These are phyloP conservation scores for Lithosia quadra DNA, from an alignment of 2,888 invertebrate genomes.

Conservation along the genomic window DNA sequence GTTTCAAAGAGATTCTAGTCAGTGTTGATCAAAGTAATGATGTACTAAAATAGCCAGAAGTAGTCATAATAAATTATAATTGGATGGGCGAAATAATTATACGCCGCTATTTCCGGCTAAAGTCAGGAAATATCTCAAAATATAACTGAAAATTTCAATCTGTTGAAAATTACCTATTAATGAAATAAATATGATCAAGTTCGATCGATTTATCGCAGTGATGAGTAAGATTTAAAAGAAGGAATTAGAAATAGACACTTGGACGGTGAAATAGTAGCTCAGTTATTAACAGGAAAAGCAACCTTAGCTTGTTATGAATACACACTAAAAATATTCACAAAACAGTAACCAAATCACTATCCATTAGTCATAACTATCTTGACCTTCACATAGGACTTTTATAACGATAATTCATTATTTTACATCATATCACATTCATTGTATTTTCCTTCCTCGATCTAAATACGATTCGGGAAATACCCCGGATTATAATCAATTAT, in stretches of 20 bases:
- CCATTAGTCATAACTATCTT: slow-evolving; percentile 11
- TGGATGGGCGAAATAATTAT: slow-evolving; percentile 41
- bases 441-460: not conserved
- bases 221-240: not conserved
- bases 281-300: slow-evolving; percentile 12
- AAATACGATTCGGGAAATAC: not conserved
- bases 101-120: slow-evolving; percentile 29
- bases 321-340: slow-evolving; percentile 1
- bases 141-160: not conserved
- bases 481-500: not conserved
- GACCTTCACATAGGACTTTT: not conserved
- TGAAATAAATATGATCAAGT: not conserved
- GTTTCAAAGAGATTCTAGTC: slow-evolving; percentile 24
- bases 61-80: slow-evolving; percentile 30
- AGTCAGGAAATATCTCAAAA: no score
- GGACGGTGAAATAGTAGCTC: not conserved
- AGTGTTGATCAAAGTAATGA: slow-evolving; percentile 32
- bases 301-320: slow-evolving; percentile 1
- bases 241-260: slow-evolving; percentile 6
- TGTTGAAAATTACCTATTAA: slow-evolving; percentile 5
- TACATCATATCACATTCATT: not conserved
- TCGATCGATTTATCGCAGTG: not conserved
- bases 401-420: no score
- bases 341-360: not conserved
- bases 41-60: slow-evolving; percentile 42